phyloP scores from a whole-genome alignment of 37 sponge, comb jelly and placozoan species.

The Cladorhizidae sp. region DNA sequence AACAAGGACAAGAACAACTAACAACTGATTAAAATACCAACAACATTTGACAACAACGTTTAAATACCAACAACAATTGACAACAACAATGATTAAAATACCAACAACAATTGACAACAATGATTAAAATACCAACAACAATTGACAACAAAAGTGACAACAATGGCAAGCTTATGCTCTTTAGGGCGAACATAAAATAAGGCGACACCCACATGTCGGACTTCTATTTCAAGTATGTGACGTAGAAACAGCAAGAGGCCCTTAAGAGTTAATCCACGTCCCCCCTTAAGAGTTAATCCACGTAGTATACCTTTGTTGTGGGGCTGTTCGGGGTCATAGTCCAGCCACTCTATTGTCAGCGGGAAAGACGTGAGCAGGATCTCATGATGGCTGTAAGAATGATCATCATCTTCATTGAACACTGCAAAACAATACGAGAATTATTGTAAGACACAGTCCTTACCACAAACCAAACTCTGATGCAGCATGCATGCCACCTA shows the following conservation, averaged over 20 bases:
- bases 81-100: neutral
- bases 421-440: conserved; percentile 16
- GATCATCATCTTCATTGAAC: conserved; percentile 60
- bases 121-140: neutral
- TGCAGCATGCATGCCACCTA: no score
- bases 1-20: neutral
- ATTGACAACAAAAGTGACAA: neutral
- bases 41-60: neutral
- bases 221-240: no score
- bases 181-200: no score
- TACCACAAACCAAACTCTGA: no score
- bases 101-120: neutral
- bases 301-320: conserved; percentile 65
- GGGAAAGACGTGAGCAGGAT: conserved; percentile 87
- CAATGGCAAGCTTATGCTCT: no score
- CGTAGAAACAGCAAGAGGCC: no score
- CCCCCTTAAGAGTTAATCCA: no score
- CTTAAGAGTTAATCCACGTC: no score
- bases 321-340: conserved; percentile 80
- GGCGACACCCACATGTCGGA: no score
- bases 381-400: conserved; percentile 86
- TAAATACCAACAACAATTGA: neutral
- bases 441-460: no score
- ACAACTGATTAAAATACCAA: no score
- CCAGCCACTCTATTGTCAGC: conserved; percentile 88